Percentiles rank a stretch among this genome's conserved stretches.
phyloP scores from a whole-genome alignment of 2,888 invertebrate species.

The Mythimna albipuncta region DNA sequence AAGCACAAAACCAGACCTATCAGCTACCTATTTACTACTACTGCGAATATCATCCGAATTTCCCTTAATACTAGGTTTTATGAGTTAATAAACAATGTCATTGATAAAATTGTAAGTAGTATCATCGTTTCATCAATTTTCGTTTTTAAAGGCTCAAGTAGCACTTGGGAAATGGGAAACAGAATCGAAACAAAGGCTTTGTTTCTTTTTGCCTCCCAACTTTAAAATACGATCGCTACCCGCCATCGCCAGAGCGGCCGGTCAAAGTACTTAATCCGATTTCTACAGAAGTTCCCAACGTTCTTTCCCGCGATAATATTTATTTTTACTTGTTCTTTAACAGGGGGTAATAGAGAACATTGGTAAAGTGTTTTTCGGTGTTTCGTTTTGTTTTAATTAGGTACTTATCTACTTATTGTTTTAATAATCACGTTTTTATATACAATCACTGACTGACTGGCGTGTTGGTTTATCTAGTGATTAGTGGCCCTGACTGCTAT shows the following conservation, averaged over 20 bases:
- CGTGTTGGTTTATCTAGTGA: no score
- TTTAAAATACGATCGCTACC: slow-evolving; percentile 48
- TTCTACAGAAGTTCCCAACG: slow-evolving; percentile 40
- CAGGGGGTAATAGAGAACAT: slow-evolving; percentile 11
- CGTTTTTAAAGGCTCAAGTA: slow-evolving; percentile 14
- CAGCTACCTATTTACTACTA: no score
- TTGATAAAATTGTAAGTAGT: background rate
- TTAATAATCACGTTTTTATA: background rate
- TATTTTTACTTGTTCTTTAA: slow-evolving; percentile 38
- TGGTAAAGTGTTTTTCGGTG: background rate
- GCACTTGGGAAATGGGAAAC: slow-evolving; percentile 24
- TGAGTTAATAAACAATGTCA: background rate
- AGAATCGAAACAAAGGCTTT: slow-evolving; percentile 41
- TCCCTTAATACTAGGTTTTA: no score
- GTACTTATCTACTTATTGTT: background rate
- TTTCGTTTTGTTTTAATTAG: background rate
- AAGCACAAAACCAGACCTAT: no score
- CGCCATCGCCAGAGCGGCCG: slow-evolving; percentile 1
- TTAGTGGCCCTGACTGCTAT: no score
- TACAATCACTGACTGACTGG: no score
- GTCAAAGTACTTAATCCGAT: slow-evolving; percentile 58
- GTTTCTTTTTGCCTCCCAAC: slow-evolving; percentile 38
- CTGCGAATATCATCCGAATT: no score
- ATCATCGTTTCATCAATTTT: slow-evolving; percentile 2
- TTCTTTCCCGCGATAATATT: slow-evolving; percentile 24